phyloP scores from a whole-genome alignment of 2,888 invertebrate genomes.

The Cosmia pyralina region DNA sequence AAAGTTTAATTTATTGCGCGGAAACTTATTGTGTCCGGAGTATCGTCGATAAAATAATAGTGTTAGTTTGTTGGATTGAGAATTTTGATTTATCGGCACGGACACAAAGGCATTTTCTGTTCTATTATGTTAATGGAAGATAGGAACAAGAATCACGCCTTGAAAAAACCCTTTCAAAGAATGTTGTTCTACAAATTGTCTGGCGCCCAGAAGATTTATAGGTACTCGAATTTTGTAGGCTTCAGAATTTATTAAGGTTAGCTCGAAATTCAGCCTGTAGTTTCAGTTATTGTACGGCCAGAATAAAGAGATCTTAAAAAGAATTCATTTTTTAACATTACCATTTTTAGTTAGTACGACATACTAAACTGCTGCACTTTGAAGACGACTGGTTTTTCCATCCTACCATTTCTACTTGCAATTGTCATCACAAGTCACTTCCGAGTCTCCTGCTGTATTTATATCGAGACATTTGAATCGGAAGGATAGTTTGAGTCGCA shows the following conservation, averaged over 20 bases:
- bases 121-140: conserved; percentile 21
- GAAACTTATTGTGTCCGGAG: conserved; percentile 54
- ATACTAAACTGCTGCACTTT: neutral
- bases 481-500: conserved; percentile 57
- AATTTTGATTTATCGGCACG: conserved; percentile 7
- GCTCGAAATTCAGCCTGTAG: conserved; percentile 23
- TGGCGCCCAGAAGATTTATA: conserved; percentile 55
- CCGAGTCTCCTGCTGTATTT: conserved; percentile 5
- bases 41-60: conserved; percentile 36
- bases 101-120: conserved; percentile 4
- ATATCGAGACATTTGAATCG: conserved; percentile 58
- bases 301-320: neutral
- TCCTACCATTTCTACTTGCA: neutral
- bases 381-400: neutral
- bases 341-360: neutral
- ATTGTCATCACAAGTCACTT: neutral
- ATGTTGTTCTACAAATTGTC: conserved; percentile 48
- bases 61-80: conserved; percentile 23
- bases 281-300: conserved; percentile 8
- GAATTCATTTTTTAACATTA: neutral
- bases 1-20: conserved; percentile 56
- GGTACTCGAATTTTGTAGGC: conserved; percentile 44
- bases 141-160: conserved; percentile 2
- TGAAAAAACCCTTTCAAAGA: conserved; percentile 41
- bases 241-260: conserved; percentile 48